Evolutionary conservation across 2,888 invertebrate genomes (phyloP).

Genomic region (Caenorhabditis macrosperma): DNA sequence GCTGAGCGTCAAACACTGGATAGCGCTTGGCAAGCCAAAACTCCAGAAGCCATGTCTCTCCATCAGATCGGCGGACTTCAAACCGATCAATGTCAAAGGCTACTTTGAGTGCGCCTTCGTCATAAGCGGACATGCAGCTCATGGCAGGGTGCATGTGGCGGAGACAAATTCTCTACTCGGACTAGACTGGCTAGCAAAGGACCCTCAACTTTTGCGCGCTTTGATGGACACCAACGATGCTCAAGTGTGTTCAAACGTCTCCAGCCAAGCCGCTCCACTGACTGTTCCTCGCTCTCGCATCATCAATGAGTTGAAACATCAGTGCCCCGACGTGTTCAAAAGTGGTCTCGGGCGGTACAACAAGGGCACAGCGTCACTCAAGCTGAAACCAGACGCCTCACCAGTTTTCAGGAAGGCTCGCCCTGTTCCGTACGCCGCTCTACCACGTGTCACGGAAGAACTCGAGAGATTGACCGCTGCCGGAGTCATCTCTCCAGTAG

Average conservation of each 20-base stretch:
- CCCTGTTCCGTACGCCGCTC: conserved; percentile 45
- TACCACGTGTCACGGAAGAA: conserved; percentile 20
- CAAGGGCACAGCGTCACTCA: conserved; percentile 27
- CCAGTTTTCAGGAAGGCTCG: conserved; percentile 27
- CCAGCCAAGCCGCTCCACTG: conserved; percentile 1
- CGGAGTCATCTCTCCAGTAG: conserved; percentile 54
- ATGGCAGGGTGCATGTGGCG: background rate
- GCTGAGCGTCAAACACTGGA: conserved; percentile 1
- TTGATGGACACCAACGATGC: background rate
- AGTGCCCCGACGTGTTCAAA: conserved; percentile 27
- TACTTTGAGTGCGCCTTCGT: conserved; percentile 4
- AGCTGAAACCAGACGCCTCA: conserved; percentile 20
- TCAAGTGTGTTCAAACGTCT: background rate
- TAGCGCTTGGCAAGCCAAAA: background rate
- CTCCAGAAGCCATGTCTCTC: background rate
- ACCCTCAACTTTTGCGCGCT: background rate
- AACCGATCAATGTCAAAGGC: conserved; percentile 6
- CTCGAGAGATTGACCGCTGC: conserved; percentile 51
- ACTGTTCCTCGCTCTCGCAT: background rate
- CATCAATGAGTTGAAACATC: background rate
- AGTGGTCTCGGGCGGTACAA: conserved; percentile 42
- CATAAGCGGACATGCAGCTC: background rate
- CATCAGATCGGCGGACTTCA: conserved; percentile 3
- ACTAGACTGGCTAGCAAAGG: conserved; percentile 18
- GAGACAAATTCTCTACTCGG: conserved; percentile 13